These are phyloP conservation scores for Cordylochernes scorpioides DNA, from an alignment of 2,888 invertebrate species.

Conservation along the genomic window DNA sequence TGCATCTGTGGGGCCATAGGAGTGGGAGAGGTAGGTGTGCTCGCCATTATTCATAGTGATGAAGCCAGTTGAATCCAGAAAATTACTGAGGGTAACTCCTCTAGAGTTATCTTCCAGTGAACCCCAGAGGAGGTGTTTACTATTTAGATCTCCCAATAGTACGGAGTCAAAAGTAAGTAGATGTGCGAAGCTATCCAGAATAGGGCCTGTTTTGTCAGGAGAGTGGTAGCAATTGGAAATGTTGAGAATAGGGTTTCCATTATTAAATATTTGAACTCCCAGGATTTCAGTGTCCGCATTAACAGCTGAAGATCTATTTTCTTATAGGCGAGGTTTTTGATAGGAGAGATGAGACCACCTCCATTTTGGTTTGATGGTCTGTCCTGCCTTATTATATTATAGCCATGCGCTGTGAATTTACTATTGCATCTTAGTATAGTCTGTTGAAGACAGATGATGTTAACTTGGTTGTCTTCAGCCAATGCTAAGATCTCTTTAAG, in stretches of 20 bases:
- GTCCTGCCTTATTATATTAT: neutral
- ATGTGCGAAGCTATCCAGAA: neutral
- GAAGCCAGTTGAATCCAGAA: neutral
- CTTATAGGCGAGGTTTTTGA: neutral
- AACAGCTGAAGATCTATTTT: neutral
- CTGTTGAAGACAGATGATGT: neutral
- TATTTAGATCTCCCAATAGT: conserved; percentile 2
- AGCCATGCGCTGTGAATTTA: neutral
- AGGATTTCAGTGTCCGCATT: neutral
- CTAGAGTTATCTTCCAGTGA: neutral
- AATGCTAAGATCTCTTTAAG: conserved; percentile 1
- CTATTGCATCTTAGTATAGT: neutral
- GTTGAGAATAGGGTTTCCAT: neutral
- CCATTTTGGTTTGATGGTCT: neutral
- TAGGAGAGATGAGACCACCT: neutral
- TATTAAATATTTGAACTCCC: neutral
- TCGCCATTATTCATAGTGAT: conserved; percentile 3
- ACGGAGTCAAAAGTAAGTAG: neutral
- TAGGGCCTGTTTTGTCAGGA: neutral
- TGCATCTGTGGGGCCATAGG: conserved; percentile 1
- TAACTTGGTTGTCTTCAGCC: neutral
- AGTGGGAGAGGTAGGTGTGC: neutral
- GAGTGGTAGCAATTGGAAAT: conserved; percentile 1
- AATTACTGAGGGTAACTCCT: neutral
- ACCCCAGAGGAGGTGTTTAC: neutral